A percentile compares a stretch with the other conserved stretches of the same genome.
Evolutionary conservation across 2,888 invertebrate species (phyloP).

Genomic region (Philereme transversata): DNA sequence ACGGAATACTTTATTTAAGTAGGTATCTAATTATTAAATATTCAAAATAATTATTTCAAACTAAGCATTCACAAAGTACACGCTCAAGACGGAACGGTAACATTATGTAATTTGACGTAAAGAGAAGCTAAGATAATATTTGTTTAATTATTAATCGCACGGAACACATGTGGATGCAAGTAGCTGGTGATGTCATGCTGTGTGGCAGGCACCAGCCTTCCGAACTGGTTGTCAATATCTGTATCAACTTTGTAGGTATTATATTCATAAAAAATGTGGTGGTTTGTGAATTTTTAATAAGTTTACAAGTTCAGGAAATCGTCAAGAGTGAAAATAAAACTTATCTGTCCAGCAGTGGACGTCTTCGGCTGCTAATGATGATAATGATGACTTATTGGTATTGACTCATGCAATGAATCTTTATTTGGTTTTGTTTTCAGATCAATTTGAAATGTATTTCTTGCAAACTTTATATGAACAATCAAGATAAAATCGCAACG

Average conservation of each 20-base stretch:
- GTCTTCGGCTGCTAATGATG: too few species aligned
- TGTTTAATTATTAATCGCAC: constrained; percentile 36
- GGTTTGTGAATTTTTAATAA: background rate
- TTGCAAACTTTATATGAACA: too few species aligned
- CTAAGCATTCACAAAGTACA: too few species aligned
- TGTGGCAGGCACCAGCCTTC: background rate
- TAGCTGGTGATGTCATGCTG: constrained; percentile 32
- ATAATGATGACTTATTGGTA: too few species aligned
- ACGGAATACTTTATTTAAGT: too few species aligned
- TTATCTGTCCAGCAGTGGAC: too few species aligned
- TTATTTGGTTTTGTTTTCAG: too few species aligned
- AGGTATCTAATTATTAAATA: too few species aligned
- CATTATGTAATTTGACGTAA: constrained; percentile 35
- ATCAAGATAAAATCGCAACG: too few species aligned
- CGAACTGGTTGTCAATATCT: background rate
- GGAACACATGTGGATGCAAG: constrained; percentile 27
- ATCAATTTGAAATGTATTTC: too few species aligned
- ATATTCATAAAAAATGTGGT: background rate
- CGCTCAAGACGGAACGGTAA: constrained; percentile 9
- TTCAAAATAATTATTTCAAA: too few species aligned
- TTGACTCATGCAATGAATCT: too few species aligned
- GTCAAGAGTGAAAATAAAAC: background rate
- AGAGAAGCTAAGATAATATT: constrained; percentile 34
- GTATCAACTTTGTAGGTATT: background rate
- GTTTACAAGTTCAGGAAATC: background rate